A percentile compares a stretch with the other conserved stretches of the same genome.
phyloP scores from a whole-genome alignment of 2,113 vertebrate genomes.

The Calypte anna region DNA sequence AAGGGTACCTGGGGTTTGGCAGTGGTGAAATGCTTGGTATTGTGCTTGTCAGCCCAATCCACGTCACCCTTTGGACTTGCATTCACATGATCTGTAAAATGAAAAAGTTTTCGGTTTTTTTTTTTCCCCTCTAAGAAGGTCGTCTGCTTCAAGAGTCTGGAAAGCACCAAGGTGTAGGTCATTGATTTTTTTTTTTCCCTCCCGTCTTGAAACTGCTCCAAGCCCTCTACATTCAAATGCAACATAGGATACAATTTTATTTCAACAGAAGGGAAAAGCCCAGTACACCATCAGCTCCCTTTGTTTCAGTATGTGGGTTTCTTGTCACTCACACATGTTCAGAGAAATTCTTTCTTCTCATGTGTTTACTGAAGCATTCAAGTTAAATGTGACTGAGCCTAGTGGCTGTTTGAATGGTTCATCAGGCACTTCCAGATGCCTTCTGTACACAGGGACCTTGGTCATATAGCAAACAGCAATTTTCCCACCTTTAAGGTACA shows the following conservation, averaged over 20 bases:
- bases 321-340: rapidly evolving
- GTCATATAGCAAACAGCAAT: not conserved
- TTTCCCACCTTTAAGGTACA: not conserved
- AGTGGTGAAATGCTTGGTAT: not conserved
- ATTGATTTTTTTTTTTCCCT: not conserved
- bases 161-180: rapidly evolving
- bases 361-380: not conserved
- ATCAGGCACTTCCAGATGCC: not conserved
- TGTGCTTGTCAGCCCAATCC: not conserved
- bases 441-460: not conserved
- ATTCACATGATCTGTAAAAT: not conserved
- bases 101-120: not conserved
- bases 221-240: not conserved
- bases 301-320: not conserved
- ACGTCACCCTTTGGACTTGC: not conserved
- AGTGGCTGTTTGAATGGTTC: not conserved
- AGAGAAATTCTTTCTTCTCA: not conserved
- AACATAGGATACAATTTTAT: not conserved
- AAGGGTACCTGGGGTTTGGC: not conserved
- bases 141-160: not conserved
- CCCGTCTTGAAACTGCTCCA: not conserved
- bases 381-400: not conserved
- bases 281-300: not conserved
- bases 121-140: not conserved
- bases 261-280: not conserved